Percentiles rank a stretch among this genome's conserved stretches.
Conservation (phyloP, 64 coral and sea anemone species). For the Porites lutea region DNA sequence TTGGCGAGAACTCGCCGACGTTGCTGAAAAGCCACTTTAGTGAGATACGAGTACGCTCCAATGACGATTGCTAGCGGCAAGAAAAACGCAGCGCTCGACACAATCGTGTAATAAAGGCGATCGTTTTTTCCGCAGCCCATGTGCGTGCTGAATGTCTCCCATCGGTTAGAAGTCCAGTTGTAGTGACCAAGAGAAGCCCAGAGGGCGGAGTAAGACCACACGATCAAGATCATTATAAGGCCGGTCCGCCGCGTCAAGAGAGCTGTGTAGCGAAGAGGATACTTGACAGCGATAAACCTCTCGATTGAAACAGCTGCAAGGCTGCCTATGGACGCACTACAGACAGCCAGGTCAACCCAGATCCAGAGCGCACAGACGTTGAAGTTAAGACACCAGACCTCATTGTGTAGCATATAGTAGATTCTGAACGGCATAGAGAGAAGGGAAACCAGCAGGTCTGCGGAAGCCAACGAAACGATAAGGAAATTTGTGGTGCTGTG, state of each 20-base stretch:
- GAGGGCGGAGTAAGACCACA: slow-evolving; percentile 76
- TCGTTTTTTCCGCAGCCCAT: slow-evolving; percentile 63
- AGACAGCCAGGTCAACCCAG: slow-evolving; percentile 83
- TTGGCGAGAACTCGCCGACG: slow-evolving; percentile 30
- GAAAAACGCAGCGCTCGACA: slow-evolving; percentile 68
- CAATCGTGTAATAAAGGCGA: slow-evolving; percentile 78
- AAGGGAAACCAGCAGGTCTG: slow-evolving; percentile 81
- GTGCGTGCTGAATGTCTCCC: slow-evolving; percentile 38
- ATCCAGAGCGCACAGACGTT: slow-evolving; percentile 79
- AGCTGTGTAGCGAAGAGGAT: slow-evolving; percentile 63
- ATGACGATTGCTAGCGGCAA: slow-evolving; percentile 72
- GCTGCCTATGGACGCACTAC: slow-evolving; percentile 85
- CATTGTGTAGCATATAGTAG: slow-evolving; percentile 64
- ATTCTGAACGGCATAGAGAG: slow-evolving; percentile 83
- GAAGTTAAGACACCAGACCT: slow-evolving; percentile 61
- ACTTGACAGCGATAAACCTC: slow-evolving; percentile 84
- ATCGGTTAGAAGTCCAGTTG: slow-evolving; percentile 63
- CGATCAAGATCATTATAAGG: slow-evolving; percentile 47
- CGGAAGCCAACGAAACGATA: slow-evolving; percentile 77
- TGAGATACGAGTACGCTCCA: slow-evolving; percentile 78
- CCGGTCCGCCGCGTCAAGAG: slow-evolving; percentile 68
- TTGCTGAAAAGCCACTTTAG: slow-evolving; percentile 62
- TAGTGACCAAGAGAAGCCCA: slow-evolving; percentile 69
- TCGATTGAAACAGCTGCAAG: slow-evolving; percentile 83
- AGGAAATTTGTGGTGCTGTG: slow-evolving; percentile 80